Base-by-base conservation (phyloP, 2,113 vertebrate species). In the Raja brachyura region DNA sequence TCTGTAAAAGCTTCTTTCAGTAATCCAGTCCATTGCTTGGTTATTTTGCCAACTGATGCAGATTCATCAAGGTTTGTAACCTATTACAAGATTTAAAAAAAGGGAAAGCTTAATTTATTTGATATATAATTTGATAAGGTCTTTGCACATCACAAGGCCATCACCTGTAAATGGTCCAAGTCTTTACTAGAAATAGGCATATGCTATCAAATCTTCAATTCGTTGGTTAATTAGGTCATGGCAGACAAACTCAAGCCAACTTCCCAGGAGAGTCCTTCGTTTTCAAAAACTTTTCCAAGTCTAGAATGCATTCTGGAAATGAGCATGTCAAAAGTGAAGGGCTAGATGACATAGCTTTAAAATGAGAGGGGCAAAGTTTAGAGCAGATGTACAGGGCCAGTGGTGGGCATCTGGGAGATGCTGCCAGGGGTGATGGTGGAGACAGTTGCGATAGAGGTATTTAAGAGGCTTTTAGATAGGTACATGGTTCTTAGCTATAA, bases 11-110 rank as follows among this genome's bases (percentile, higher is more conserved):
- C 93, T 94, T 99, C 98, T 94, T 94, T 96, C 33, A 98, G 93
- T 74, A 98, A 63, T 3, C 98, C 98, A 3, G 96, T 95, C 98
- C 98, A 99, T 93, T 98, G 97, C 94, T 99, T 99, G 75, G 97
- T 98, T 95, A 99, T 98, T 95, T 96, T 98, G 73, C 98, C 98
- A 56, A 99, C 96, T 63, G 94, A 93, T 92, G 79, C 94, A 93
- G 95, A 94, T 94, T 98, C 98, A 95, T 99, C 97, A 94, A 97
- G 75, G 56, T 74, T 92, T 54, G 66, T 92, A 48, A 92, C 68
- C 90, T 92, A 16, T 73, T 11, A 73, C 3, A 13, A 92, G 90
- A 54, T n/a, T n/a, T 11, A 92, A 73, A 16, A 73, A 92, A 54
- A 31, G 14, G 31, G 28, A 86, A 63, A n/a, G 0, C 28, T 85